A percentile compares a stretch with the other conserved stretches of the same genome.
phyloP scores from a whole-genome alignment of 2,888 invertebrate genomes.

The Lepidochitona cinerea region DNA sequence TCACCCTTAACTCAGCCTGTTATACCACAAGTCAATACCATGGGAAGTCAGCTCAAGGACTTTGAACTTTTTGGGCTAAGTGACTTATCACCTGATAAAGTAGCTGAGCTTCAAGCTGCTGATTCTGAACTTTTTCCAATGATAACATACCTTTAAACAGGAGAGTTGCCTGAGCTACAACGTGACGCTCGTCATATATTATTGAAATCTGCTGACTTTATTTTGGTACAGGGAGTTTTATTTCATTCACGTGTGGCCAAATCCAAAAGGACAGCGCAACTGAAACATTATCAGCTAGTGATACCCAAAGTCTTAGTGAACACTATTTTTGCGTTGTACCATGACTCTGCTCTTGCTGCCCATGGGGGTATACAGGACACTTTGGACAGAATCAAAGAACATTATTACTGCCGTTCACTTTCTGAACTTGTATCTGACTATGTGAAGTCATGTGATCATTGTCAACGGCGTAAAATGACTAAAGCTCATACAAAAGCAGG shows the following conservation, averaged over 20 bases:
- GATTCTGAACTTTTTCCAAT: conserved; percentile 18
- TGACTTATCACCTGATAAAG: not conserved
- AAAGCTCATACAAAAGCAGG: conserved; percentile 5
- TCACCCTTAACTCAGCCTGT: too few species aligned
- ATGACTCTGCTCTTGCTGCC: conserved; percentile 11
- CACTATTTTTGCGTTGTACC: not conserved
- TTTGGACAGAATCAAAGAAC: conserved; percentile 13
- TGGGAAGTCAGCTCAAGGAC: too few species aligned
- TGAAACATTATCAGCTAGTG: conserved; percentile 14
- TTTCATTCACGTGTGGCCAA: conserved; percentile 13
- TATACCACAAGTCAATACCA: too few species aligned
- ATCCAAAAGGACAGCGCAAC: conserved; percentile 5
- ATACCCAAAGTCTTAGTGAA: not conserved
- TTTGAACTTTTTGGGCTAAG: too few species aligned
- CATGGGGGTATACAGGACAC: conserved; percentile 16
- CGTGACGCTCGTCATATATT: conserved; percentile 17
- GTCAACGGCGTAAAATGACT: conserved; percentile 9
- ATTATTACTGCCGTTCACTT: conserved; percentile 1
- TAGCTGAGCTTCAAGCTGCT: conserved; percentile 12
- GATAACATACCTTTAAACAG: conserved; percentile 16
- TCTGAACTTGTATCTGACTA: not conserved
- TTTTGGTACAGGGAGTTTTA: conserved; percentile 2
- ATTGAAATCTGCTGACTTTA: not conserved
- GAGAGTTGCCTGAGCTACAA: conserved; percentile 23
- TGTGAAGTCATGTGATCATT: conserved; percentile 11